A percentile compares a stretch with the other conserved stretches of the same genome.
Evolutionary conservation across 1,140 invertebrate species (phyloP).

Genomic region (Pinna nobilis): DNA sequence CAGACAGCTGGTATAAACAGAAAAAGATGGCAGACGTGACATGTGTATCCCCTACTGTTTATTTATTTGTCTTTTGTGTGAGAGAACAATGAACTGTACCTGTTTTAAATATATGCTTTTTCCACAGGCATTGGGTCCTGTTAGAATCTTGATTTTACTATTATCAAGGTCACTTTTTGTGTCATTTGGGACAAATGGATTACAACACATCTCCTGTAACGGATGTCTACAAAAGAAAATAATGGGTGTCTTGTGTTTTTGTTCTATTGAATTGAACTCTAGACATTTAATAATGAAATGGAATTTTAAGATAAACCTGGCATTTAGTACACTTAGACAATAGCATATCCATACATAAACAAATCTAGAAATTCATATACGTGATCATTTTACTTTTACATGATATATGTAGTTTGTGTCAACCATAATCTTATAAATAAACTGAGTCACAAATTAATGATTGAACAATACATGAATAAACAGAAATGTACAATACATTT

Average conservation of each 20-base stretch:
- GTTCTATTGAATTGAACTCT: background rate
- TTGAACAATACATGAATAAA: no score
- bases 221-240: constrained; percentile 80
- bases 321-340: no score
- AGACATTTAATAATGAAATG: background rate
- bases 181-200: constrained; percentile 85
- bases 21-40: no score
- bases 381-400: no score
- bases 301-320: background rate
- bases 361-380: no score
- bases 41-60: no score
- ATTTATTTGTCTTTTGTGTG: background rate
- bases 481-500: no score
- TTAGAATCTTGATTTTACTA: constrained; percentile 85
- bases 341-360: no score
- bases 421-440: no score
- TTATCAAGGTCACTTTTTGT: constrained; percentile 77
- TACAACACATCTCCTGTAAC: constrained; percentile 81
- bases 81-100: constrained; percentile 67
- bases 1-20: no score
- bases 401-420: no score
- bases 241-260: background rate
- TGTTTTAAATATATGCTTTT: constrained; percentile 95
- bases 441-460: no score
- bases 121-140: constrained; percentile 92